Base-by-base conservation (phyloP, 2,888 invertebrate species). In the Pollenia griseotomentosa region DNA sequence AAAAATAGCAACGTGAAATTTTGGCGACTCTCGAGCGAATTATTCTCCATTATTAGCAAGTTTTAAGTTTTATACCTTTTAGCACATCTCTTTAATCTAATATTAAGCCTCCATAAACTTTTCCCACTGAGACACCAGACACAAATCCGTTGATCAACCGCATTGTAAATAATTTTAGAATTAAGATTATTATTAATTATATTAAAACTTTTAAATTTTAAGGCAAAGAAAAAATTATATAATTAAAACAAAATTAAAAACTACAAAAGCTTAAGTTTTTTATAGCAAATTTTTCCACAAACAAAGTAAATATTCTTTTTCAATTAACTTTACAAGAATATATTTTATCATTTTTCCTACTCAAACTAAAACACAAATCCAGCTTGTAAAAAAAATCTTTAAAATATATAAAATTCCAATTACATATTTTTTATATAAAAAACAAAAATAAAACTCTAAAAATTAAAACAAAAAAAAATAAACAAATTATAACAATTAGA, bases 401-500 rank as follows among this genome's bases (percentile, higher is more conserved):
- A 75, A 83, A 74, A 87, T 65, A 87, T 65, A 89, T 23, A 73
- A 19, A 63, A 77, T 53, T 78, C 53, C 73, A 78, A 85, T 59
- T 14, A 81, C 51, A 82, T 84, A 84, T 86, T 78, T 81, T 83
- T 85, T 86, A 77, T 79, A 89, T 63, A 84, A 83, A 63, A 83
- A 33, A 33, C 33, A 33, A 33, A 33, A 71, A 83, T 57, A 61
- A 33, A 87, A 84, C 70, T 70, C 65, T 83, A 81, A 83, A 77
- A 83, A 44, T 75, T 82, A 11, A 53, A 16, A n/a, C n/a, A n/a
- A 19, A 66, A 80, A 86, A 75, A 80, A 77, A 51, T 46, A 57
- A 33, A 83, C 48, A 74, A 57, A 71, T 46, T 71, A 74, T 33
- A 79, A 70, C 63, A 75, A 71, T 23, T 83, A 66, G 33, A 59